A percentile compares a stretch with the other conserved stretches of the same genome.
phyloP scores from a whole-genome alignment of 2,888 invertebrate genomes.

The Mesorhabditis sp. region DNA sequence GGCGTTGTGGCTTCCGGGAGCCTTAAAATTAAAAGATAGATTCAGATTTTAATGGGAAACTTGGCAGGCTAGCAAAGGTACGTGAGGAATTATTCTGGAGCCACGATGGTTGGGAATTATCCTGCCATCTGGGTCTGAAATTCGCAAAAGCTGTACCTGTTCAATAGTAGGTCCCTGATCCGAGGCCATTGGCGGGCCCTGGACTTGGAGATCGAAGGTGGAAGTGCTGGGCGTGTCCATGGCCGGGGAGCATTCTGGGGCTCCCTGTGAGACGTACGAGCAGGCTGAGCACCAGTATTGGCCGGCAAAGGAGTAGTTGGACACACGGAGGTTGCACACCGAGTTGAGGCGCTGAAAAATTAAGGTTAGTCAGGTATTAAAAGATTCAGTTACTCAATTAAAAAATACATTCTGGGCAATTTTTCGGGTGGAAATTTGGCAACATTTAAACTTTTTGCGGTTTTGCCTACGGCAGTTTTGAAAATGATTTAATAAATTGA shows the following conservation, averaged over 20 bases:
- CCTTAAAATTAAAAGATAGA: slow-evolving; percentile 13
- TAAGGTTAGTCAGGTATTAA: too few relatives aligned
- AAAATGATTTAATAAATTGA: too few relatives aligned
- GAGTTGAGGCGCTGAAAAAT: slow-evolving; percentile 36
- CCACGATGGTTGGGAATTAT: too few relatives aligned
- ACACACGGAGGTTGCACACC: slow-evolving; percentile 45
- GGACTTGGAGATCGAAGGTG: slow-evolving; percentile 49
- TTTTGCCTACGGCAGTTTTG: too few relatives aligned
- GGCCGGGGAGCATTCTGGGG: slow-evolving; percentile 53
- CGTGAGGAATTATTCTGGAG: too few relatives aligned
- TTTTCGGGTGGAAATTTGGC: too few relatives aligned
- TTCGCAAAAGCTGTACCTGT: slow-evolving; percentile 23
- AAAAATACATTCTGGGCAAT: too few relatives aligned
- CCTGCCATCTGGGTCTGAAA: too few relatives aligned
- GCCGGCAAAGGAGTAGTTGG: slow-evolving; percentile 55
- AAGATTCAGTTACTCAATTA: too few relatives aligned
- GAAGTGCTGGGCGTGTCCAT: slow-evolving; percentile 48
- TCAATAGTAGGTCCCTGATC: slow-evolving; percentile 51
- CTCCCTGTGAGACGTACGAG: slow-evolving; percentile 55
- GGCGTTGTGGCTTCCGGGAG: slow-evolving; percentile 38
- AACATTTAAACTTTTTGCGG: too few relatives aligned
- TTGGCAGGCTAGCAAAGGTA: too few relatives aligned
- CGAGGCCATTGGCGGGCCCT: slow-evolving; percentile 52
- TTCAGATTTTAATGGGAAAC: too few relatives aligned
- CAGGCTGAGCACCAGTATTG: slow-evolving; percentile 57